Evolutionary conservation across 2,888 invertebrate genomes (phyloP).

Genomic region (Hipparchia sbordonii): DNA sequence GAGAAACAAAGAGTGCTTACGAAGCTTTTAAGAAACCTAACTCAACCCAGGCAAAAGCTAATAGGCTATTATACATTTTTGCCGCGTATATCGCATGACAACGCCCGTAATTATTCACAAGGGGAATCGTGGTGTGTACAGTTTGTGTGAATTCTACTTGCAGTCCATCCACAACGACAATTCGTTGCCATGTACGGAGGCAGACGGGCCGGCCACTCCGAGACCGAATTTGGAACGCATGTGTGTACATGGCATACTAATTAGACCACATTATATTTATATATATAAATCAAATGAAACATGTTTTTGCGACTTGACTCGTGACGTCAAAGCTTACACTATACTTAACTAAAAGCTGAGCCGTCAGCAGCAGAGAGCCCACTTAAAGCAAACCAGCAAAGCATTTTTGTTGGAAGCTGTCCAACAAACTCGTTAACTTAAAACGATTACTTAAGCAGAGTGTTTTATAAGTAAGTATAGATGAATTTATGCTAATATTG

Average conservation of each 20-base stretch:
- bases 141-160: conserved; percentile 31
- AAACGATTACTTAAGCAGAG: neutral
- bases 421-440: neutral
- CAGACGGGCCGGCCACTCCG: conserved; percentile 42
- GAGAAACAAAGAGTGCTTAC: too few relatives aligned
- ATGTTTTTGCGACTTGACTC: neutral
- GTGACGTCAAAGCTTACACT: neutral
- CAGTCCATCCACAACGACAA: conserved; percentile 25
- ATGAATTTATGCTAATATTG: conserved; percentile 2
- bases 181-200: conserved; percentile 34
- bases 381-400: neutral
- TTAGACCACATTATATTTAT: conserved; percentile 47
- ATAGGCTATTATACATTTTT: neutral
- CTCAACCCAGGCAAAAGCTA: neutral
- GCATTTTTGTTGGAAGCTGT: conserved; percentile 11
- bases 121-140: conserved; percentile 9
- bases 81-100: conserved; percentile 9
- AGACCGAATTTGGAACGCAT: conserved; percentile 56
- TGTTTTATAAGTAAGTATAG: neutral
- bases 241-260: conserved; percentile 54
- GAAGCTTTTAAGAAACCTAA: too few relatives aligned
- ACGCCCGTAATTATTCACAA: conserved; percentile 25
- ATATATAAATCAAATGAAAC: neutral
- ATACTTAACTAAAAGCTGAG: neutral
- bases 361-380: neutral